phyloP scores from a whole-genome alignment of 2,113 vertebrate genomes.

The Bufo bufo region DNA sequence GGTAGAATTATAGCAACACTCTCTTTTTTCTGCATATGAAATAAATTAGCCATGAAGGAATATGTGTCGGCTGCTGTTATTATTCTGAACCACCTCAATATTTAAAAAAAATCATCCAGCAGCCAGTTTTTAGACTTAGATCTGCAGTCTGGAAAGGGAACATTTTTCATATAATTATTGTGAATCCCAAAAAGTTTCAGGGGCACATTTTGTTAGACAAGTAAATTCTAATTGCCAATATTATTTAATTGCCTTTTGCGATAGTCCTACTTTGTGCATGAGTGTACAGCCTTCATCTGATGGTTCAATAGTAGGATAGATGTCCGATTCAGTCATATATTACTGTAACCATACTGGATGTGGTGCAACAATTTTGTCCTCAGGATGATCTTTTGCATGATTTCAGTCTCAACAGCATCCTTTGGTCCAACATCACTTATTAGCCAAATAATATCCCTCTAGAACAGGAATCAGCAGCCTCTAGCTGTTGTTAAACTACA shows the following conservation, averaged over 20 bases:
- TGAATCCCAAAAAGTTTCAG: neutral
- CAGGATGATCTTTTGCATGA: no score
- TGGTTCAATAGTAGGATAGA: no score
- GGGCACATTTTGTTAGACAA: neutral
- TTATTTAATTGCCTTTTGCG: neutral
- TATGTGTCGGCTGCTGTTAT: neutral
- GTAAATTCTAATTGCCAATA: neutral
- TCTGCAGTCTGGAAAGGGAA: neutral
- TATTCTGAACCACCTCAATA: neutral
- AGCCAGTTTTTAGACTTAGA: neutral
- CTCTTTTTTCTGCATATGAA: constrained; percentile 8
- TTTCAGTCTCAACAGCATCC: no score
- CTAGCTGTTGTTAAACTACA: no score
- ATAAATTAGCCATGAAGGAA: neutral
- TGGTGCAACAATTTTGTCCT: no score
- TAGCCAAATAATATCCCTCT: no score
- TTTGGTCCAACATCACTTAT: no score
- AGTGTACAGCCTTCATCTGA: no score
- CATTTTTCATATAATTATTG: neutral
- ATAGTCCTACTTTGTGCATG: no score
- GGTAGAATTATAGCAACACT: neutral
- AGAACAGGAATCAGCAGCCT: no score
- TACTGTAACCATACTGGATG: no score
- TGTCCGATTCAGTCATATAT: no score
- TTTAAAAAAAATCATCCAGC: neutral